These are phyloP conservation scores for Dasypolia templi DNA, from an alignment of 2,888 invertebrate genomes.

Conservation along the genomic window DNA sequence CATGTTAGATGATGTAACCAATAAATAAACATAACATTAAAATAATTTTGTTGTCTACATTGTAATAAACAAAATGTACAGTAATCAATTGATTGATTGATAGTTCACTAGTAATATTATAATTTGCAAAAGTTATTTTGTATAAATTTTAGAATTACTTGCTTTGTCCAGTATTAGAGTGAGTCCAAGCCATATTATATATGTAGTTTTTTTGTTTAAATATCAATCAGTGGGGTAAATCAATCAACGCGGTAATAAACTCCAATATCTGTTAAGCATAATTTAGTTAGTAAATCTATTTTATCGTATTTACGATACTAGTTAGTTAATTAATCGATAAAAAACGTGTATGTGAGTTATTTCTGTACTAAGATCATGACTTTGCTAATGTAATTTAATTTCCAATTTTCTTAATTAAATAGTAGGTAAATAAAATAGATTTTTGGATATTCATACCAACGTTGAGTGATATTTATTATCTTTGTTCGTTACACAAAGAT, in stretches of 20 bases:
- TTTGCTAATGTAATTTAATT: slow-evolving; percentile 25
- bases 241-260: slow-evolving; percentile 57
- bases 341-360: slow-evolving; percentile 30
- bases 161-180: slow-evolving; percentile 3
- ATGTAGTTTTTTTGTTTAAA: slow-evolving; percentile 52
- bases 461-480: not conserved
- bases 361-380: slow-evolving; percentile 16
- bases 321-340: slow-evolving; percentile 40
- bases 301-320: slow-evolving; percentile 43
- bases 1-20: not conserved
- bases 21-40: slow-evolving; percentile 9
- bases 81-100: slow-evolving; percentile 63
- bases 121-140: slow-evolving; percentile 48
- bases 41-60: slow-evolving; percentile 2
- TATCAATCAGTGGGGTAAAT: slow-evolving; percentile 56
- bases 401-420: not conserved
- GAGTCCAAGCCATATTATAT: slow-evolving; percentile 25
- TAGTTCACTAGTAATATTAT: slow-evolving; percentile 36
- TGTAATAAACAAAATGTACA: slow-evolving; percentile 63
- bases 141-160: slow-evolving; percentile 41
- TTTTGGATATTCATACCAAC: not conserved
- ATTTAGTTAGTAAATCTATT: slow-evolving; percentile 39
- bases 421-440: too few relatives aligned
- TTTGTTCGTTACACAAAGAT: not conserved
- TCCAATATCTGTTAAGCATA: slow-evolving; percentile 57